Evolutionary conservation across 2,113 vertebrate genomes (phyloP).

Genomic region (Phodopus roborovskii): DNA sequence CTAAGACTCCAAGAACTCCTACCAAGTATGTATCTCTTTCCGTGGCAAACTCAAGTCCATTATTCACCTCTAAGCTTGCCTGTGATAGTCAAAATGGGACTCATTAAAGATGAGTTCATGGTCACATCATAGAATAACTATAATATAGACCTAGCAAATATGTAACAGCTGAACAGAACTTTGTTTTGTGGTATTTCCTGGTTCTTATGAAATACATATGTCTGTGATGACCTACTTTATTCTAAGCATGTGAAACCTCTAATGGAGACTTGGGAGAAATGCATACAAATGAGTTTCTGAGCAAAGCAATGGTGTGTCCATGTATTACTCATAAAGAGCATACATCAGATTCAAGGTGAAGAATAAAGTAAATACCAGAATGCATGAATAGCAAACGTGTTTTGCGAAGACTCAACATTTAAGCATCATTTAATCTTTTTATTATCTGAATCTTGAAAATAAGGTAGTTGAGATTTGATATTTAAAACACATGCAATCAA

Average conservation of each 20-base stretch:
- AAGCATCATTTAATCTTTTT: neutral
- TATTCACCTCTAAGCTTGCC: accelerated
- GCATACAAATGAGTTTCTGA: accelerated
- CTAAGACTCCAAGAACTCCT: accelerated
- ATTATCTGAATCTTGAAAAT: neutral
- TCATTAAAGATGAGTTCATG: neutral
- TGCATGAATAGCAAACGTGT: neutral
- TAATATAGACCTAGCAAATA: neutral
- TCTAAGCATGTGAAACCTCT: neutral
- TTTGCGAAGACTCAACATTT: neutral
- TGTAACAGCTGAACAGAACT: neutral
- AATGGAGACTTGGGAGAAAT: neutral
- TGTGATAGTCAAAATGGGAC: neutral
- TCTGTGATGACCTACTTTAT: neutral
- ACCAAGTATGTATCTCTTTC: neutral
- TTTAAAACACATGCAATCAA: neutral
- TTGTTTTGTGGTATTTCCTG: neutral
- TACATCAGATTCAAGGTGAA: neutral
- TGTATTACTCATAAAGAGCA: neutral
- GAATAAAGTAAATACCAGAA: neutral
- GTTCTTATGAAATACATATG: neutral
- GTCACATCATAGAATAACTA: neutral
- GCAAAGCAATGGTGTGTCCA: neutral
- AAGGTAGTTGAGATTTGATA: neutral
- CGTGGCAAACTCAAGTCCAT: neutral